A percentile compares a stretch with the other conserved stretches of the same genome.
Evolutionary conservation across 2,888 invertebrate genomes (phyloP).

Genomic region (Drosophila birchii): DNA sequence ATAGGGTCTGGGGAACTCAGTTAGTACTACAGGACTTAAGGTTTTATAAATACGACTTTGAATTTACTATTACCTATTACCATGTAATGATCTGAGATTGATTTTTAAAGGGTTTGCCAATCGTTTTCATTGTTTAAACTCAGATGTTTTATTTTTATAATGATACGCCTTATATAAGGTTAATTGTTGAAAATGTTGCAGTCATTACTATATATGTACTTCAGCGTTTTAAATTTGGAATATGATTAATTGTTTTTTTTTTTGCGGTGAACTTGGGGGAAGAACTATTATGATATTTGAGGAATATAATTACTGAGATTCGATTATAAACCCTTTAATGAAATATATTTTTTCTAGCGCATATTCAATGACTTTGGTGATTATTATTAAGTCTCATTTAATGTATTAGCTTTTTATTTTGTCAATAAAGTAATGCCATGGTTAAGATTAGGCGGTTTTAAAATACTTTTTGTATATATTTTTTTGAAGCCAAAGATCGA

Average conservation of each 20-base stretch:
- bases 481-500: not conserved
- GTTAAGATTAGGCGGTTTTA: not conserved
- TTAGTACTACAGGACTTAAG: not conserved
- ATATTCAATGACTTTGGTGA: not conserved
- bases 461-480: not conserved
- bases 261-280: not conserved
- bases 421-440: not conserved
- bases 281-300: not conserved
- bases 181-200: not conserved
- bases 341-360: not conserved
- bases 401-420: not conserved
- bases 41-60: not conserved
- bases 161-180: not conserved
- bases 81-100: not conserved
- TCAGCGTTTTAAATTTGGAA: not conserved
- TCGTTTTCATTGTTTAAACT: not conserved
- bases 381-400: not conserved
- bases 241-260: not conserved
- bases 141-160: not conserved
- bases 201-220: not conserved
- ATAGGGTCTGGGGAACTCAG: not conserved
- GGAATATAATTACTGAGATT: not conserved
- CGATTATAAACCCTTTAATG: not conserved
- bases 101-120: not conserved
- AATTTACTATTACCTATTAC: slow-evolving; percentile 6